Conservation (phyloP, 2,113 vertebrate genomes). For the Mesembrinibis cayennensis region DNA sequence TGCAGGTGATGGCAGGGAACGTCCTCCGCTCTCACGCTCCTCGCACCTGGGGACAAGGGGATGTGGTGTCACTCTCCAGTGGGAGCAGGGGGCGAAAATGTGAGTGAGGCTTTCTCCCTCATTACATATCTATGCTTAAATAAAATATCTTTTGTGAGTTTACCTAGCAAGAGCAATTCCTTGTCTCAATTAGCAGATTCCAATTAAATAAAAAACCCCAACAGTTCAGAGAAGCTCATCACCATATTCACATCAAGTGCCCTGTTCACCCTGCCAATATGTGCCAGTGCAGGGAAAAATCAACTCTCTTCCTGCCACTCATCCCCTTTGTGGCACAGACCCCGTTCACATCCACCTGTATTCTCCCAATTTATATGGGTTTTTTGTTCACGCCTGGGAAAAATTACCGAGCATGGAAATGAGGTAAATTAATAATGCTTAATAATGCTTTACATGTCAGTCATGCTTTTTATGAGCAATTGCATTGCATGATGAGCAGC, state of each 20-base stretch:
- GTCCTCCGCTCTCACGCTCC: background rate
- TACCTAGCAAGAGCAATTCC: background rate
- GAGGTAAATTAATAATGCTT: background rate
- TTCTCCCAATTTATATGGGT: background rate
- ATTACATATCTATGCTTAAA: background rate
- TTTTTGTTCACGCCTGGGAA: background rate
- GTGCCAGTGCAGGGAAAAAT: background rate
- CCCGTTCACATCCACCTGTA: background rate
- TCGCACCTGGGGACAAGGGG: background rate
- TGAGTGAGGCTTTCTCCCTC: background rate
- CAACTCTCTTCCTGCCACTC: background rate
- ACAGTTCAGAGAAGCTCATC: background rate
- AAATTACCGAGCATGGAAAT: background rate
- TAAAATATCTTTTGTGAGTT: background rate
- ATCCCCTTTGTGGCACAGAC: background rate
- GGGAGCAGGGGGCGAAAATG: background rate
- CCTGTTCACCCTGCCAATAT: fast-evolving
- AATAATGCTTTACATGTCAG: background rate
- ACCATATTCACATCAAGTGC: fast-evolving
- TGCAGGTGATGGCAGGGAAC: background rate
- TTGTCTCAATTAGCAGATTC: background rate
- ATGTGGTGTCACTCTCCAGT: fast-evolving
- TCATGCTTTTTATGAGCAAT: background rate
- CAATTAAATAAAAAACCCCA: background rate
- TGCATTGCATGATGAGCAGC: background rate